Base-by-base conservation (phyloP, 2,113 vertebrate species). In the Pluvialis apricaria region DNA sequence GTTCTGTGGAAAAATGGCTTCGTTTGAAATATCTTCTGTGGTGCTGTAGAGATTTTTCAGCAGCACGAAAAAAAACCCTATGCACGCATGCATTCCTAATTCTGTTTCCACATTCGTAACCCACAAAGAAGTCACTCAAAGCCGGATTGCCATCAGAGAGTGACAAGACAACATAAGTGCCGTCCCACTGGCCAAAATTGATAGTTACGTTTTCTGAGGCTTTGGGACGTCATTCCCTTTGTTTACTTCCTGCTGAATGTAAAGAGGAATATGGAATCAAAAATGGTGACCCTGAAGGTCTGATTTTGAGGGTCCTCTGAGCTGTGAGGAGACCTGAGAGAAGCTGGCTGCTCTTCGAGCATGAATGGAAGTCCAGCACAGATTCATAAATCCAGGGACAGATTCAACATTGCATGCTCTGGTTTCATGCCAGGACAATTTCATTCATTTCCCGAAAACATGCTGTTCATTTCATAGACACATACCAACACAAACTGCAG, bases 1-100 rank as follows among this genome's bases (percentile, higher is more conserved):
- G 91, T 89, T 96, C 86, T 93, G 77, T 93, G 96, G 94, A 95
- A 97, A 97, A 96, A 97, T 78, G 7, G 57, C 87, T 97, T 96
- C 14, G 6, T 88, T 96, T 97, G 88, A 97, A 97, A 84, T 93
- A 80, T 92, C 92, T 96, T 94, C 80, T 96, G 47, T 88, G 88
- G 51, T 92, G 96, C 91, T 97, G 76, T 51, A 94, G 52, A 92
- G 22, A 60, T 83, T 96, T 97, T 96, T 97, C 72, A 91, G 62
- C 54, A 72, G 64, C 44, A 72, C 40, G 54, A 73, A 73, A 93
- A 77, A 65, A 66, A 66, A 31, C 5, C 22, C 80, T 52, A 15
- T 0, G 1, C 65, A 77, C 1, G 0, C 75, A 60, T 58, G 47
- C 3, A 0, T 85, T 80, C 54, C 80, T 77, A 65, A 88, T 34